Evolutionary conservation across 2,888 invertebrate genomes (phyloP).

Genomic region (Drosophila phalerata): DNA sequence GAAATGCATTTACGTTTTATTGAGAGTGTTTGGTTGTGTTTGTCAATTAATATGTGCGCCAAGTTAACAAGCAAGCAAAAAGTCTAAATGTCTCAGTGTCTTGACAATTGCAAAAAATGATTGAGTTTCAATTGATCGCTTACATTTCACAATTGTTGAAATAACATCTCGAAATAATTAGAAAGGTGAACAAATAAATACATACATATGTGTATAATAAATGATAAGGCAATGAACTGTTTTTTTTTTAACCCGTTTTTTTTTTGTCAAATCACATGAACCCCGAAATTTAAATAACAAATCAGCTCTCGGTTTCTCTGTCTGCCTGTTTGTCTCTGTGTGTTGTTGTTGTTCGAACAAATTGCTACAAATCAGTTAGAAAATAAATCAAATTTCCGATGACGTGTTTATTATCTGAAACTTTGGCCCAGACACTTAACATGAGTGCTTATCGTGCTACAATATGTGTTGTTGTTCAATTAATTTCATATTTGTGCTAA

Average conservation of each 20-base stretch:
- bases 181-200: constrained; percentile 26
- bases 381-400: constrained; percentile 34
- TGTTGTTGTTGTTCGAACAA: background rate
- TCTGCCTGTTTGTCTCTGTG: background rate
- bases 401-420: constrained; percentile 36
- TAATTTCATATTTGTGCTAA: constrained; percentile 19
- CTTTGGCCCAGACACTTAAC: constrained; percentile 36
- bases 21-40: constrained; percentile 8
- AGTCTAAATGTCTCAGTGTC: background rate
- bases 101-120: constrained; percentile 30
- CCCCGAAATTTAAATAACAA: constrained; percentile 24
- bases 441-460: constrained; percentile 27
- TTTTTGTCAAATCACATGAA: background rate
- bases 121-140: constrained; percentile 16
- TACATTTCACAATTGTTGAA: constrained; percentile 29
- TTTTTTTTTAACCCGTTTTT: background rate
- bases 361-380: constrained; percentile 23
- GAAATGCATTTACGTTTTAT: constrained; percentile 8
- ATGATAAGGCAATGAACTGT: constrained; percentile 15
- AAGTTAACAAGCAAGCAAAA: constrained; percentile 8
- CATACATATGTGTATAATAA: constrained; percentile 4
- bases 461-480: constrained; percentile 22
- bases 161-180: background rate
- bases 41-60: constrained; percentile 27
- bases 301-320: background rate